A percentile compares a stretch with the other conserved stretches of the same genome.
phyloP scores from a whole-genome alignment of 1,140 invertebrate genomes.

The Muscidifurax raptorellus region DNA sequence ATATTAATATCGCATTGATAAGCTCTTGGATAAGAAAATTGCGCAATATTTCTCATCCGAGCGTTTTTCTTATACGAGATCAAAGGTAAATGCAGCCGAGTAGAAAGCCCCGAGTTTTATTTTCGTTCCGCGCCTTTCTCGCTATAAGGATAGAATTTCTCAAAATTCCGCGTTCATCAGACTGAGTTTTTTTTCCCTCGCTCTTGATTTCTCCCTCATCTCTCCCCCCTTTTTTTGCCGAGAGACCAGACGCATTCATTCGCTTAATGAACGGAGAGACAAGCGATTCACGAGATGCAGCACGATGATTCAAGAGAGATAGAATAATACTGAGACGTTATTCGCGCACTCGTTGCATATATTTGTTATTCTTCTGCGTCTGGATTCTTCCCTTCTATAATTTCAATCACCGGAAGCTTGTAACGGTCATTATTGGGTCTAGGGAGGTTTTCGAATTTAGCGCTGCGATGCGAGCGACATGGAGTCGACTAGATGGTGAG shows the following conservation, averaged over 20 bases:
- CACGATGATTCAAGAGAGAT: not conserved
- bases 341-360: not conserved
- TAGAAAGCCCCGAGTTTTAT: not conserved
- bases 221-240: not conserved
- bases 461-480: no score
- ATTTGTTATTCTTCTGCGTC: not conserved
- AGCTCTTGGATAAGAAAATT: not conserved
- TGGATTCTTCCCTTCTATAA: no score
- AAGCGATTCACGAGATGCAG: not conserved
- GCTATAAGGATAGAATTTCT: not conserved
- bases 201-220: not conserved
- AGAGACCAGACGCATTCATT: not conserved
- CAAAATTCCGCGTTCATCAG: not conserved
- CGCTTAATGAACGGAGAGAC: not conserved
- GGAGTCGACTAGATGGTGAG: no score
- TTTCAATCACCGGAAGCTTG: no score
- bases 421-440: no score
- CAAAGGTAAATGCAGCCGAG: not conserved
- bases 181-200: not conserved
- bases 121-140: not conserved
- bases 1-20: no score
- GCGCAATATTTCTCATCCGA: not conserved
- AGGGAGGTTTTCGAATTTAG: no score
- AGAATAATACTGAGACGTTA: not conserved
- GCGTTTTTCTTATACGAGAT: not conserved